Base-by-base conservation (phyloP, 2,888 invertebrate species). In the Ornithoptera alexandrae region DNA sequence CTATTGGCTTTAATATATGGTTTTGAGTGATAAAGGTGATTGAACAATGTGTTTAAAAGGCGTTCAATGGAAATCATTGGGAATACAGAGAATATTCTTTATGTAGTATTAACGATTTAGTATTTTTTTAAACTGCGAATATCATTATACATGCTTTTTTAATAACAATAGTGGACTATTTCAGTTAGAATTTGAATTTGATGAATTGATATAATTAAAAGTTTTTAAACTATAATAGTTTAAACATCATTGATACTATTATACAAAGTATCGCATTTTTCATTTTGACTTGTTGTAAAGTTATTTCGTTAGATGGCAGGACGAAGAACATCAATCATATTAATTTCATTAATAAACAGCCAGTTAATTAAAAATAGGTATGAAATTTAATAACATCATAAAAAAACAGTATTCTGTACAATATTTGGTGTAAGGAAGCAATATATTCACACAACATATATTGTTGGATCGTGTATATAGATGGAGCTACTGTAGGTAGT, bases 1-100 rank as follows among this genome's bases (percentile, higher is more conserved):
- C 90, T 90, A 91, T 90, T 87, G 89, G 82, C 83, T 84, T 79
- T 88, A 87, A 86, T 83, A 86, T 81, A 84, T 81, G 82, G 82
- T 83, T 84, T 85, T 85, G 59, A 42, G 83, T 18, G 18, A 18
- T 18, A 53, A 53, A 53, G 18, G 6, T 53, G 6, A 18, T 53
- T 12, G 18, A n/a, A 80, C 79, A 83, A 72, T 69, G 72, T 70
- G 73, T 76, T 77, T 73, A 68, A 18, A 18, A 61, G 46, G 62
- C 50, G 39, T 67, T 73, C 70, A 72, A 67, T 69, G 70, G 75
- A 71, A 74, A 68, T 74, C 63, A 73, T 75, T 72, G 70, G 46
- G 42, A 67, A 69, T 72, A 66, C 58, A 62, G 71, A 46, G 18
- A n/a, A 6, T 24, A 24, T 3, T 18, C 17, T 59, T 59, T 17